Base-by-base conservation (phyloP, 2,797 vertebrate species). In the Tragelaphus eurycerus region DNA sequence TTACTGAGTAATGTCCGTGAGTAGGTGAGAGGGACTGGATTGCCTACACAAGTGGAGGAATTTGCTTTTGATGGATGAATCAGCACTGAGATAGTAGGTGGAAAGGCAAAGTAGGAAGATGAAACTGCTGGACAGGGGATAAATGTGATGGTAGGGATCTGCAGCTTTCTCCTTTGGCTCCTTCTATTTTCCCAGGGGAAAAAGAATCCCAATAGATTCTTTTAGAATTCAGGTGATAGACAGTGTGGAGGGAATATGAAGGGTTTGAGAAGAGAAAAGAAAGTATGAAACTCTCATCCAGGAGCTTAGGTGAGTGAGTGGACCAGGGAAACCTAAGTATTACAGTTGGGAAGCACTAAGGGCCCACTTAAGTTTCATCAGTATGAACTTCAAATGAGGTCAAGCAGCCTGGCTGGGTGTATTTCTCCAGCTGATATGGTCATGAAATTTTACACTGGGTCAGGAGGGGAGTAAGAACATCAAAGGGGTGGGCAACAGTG, bases 181-280 rank as follows among this genome's bases (percentile, higher is more conserved):
- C 21, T 96, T 67, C 82, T 84, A 29, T 62, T 92, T 92, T 86
- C 57, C 52, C 31, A 87, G 62, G 43, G 82, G 27, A 92, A 60
- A 92, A 83, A 90, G 81, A 82, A 59, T n/a, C 21, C 4, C 38
- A 59, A 78, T 81, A 82, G 43, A 38, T 38, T 34, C n/a, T 38
- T 83, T 83, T 23, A 55, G 81, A 83, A 83, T 38, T 83, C 13
- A 90, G 48, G 9, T 52, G 59, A 95, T 59, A 59, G 54, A 81
- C 54, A 7, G 46, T 74, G 48, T 54, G 78, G 64, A 67, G 92
- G 43, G 52, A 86, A 52, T 48, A 62, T 54, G 31, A 31, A 96
- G n/a, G 43, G 19, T 48, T 50, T 90, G 92, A 93, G 82, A 93
- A 59, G 92, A 93, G 82, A 93, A 59, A 93, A 78, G 19, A 88